Evolutionary conservation across 2,797 vertebrate genomes (phyloP), one percentile per base, ranked within the genome.

Genomic region (Sebastes itinus): DNA sequence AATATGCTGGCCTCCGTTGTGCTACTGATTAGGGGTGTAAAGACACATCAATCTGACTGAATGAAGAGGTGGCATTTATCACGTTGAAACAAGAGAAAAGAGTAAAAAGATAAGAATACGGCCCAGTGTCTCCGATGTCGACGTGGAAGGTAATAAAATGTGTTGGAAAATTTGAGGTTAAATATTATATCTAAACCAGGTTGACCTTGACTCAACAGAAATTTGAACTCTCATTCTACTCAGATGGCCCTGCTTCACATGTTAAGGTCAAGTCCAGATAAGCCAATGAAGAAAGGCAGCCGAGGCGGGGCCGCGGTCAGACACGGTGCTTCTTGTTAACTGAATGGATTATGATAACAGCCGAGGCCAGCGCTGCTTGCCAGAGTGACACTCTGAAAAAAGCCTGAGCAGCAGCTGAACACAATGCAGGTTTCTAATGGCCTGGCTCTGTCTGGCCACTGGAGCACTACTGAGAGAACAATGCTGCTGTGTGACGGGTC

Each of bases 331-430:
- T 33, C 64, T 70, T 33, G 80, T 72, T 69, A 56, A 67, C 54
- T 64, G 72, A 81, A 78, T 71, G 65, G 82, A 90, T 92, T 87
- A 83, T 65, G 76, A 86, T 83, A 85, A 80, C 72, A 63, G 80
- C 23, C 32, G 2, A 13, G 69, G 77, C 27, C 5, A 0, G 22
- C 2, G 49, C 61, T 27, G 77, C 30, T 59, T 32, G 62, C 9
- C 72, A 32, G 66, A 80, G 46, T 20, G 75, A 83, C 58, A 61
- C 23, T 3, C 62, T 70, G 67, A 78, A 75, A 52, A 80, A 58
- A 80, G 64, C 11, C 58, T 7, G 75, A 85, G 72, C 78, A n/a
- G 78, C 80, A 42, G 38, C 80, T 63, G 72, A 62, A 81, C 79
- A 88, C 86, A 87, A 78, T 72, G 82, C 72, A 4, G 52, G 73